Conservation (phyloP, 2,888 invertebrate genomes). For the Hyposoter didymator region DNA sequence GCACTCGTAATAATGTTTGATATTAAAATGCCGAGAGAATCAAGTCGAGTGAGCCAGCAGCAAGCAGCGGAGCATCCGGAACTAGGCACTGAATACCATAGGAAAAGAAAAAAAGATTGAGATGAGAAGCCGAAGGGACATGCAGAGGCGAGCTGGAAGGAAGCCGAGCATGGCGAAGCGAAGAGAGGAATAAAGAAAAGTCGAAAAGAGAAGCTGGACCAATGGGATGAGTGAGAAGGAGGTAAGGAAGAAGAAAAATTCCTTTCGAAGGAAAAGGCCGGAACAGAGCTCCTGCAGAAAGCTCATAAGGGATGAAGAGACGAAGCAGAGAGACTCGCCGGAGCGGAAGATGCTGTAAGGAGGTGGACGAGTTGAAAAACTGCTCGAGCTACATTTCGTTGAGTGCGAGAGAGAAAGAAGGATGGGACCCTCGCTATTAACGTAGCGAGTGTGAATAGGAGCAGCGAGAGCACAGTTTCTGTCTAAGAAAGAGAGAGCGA, state of each 20-base stretch:
- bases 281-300: conserved; percentile 39
- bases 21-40: conserved; percentile 64
- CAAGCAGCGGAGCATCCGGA: conserved; percentile 32
- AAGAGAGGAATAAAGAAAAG: conserved; percentile 29
- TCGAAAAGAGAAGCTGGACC: conserved; percentile 29
- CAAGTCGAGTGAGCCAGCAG: conserved; percentile 50
- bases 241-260: conserved; percentile 56
- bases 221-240: conserved; percentile 39
- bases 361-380: conserved; percentile 65
- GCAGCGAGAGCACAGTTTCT: neutral
- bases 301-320: conserved; percentile 56
- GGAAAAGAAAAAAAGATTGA: conserved; percentile 16
- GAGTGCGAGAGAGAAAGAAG: conserved; percentile 1
- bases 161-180: neutral
- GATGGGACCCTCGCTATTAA: neutral
- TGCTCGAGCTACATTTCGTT: conserved; percentile 65
- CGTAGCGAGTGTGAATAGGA: conserved; percentile 7
- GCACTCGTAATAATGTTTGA: conserved; percentile 60
- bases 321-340: conserved; percentile 42
- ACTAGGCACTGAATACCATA: conserved; percentile 19
- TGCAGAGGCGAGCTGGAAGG: neutral
- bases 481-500: neutral
- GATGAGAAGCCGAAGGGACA: neutral
- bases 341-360: conserved; percentile 62
- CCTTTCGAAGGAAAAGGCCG: conserved; percentile 62